A percentile compares a stretch with the other conserved stretches of the same genome.
These are phyloP conservation scores for Morone chrysops DNA, from an alignment of 2,113 vertebrate genomes.

Conservation along the genomic window DNA sequence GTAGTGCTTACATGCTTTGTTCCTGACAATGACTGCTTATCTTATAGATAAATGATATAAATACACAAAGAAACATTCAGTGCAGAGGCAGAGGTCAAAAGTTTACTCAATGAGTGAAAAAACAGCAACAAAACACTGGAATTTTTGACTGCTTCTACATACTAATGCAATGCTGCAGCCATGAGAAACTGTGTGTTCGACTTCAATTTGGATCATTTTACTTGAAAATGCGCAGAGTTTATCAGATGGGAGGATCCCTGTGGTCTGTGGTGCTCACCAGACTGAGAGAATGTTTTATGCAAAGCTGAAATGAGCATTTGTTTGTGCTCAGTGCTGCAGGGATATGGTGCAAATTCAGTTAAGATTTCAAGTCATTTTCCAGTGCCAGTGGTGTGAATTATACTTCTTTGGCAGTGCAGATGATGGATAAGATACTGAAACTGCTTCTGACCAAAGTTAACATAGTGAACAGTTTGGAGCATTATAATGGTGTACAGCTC, in stretches of 20 bases:
- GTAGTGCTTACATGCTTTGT: background rate
- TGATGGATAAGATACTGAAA: background rate
- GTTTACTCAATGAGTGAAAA: background rate
- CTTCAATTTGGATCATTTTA: background rate
- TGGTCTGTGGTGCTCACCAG: background rate
- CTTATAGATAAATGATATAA: background rate
- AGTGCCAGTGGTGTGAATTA: background rate
- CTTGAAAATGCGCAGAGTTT: background rate
- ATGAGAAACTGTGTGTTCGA: background rate
- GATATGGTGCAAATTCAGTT: background rate
- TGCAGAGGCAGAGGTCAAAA: background rate
- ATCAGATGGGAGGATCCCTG: conserved; percentile 10
- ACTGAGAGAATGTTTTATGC: background rate
- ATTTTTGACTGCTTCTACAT: background rate
- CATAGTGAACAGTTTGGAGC: background rate
- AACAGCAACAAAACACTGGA: background rate
- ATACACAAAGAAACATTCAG: background rate
- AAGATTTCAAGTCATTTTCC: background rate
- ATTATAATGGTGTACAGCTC: background rate
- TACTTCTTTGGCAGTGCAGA: background rate
- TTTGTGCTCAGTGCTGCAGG: conserved; percentile 16
- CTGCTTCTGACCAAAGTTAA: background rate
- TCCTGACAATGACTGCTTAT: background rate
- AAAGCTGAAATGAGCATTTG: background rate
- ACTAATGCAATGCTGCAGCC: background rate